Conservation (phyloP, 2,113 vertebrate genomes). For the Silurus glanis region DNA sequence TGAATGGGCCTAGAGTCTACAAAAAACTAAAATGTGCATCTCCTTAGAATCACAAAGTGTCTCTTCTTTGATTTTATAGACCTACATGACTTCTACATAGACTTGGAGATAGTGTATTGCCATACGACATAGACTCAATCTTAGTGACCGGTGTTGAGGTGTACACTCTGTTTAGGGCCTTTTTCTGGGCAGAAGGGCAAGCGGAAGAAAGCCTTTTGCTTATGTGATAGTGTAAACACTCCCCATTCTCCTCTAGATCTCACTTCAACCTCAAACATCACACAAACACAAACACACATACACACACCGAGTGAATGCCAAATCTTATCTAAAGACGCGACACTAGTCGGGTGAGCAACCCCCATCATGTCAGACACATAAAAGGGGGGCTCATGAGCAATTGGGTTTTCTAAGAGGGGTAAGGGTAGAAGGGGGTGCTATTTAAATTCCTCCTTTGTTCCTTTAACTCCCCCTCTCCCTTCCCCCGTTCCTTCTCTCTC, state of each 20-base stretch:
- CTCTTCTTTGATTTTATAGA: not conserved
- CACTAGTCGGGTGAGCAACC: conserved; percentile 38
- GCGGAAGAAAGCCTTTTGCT: conserved; percentile 42
- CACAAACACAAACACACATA: conserved; percentile 1
- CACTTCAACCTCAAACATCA: conserved; percentile 42
- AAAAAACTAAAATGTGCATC: conserved; percentile 6
- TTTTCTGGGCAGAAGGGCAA: conserved; percentile 33
- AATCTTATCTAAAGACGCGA: conserved; percentile 54
- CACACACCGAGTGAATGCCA: conserved; percentile 10
- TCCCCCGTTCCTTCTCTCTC: conserved; percentile 34
- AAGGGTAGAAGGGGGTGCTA: conserved; percentile 47
- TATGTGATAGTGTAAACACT: conserved; percentile 48
- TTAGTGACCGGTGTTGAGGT: conserved; percentile 27
- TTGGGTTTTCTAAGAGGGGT: conserved; percentile 31
- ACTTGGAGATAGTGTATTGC: not conserved
- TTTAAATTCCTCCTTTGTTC: conserved; percentile 67
- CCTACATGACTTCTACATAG: not conserved
- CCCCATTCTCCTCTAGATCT: conserved; percentile 23
- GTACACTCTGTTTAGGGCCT: not conserved
- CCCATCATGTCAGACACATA: conserved; percentile 50
- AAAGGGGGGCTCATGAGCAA: conserved; percentile 48
- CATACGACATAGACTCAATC: not conserved
- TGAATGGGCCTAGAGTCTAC: not conserved
- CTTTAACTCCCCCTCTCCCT: conserved; percentile 47
- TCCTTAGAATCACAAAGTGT: not conserved